Conservation (phyloP, 1,140 invertebrate species). For the Temnothorax longispinosus region DNA sequence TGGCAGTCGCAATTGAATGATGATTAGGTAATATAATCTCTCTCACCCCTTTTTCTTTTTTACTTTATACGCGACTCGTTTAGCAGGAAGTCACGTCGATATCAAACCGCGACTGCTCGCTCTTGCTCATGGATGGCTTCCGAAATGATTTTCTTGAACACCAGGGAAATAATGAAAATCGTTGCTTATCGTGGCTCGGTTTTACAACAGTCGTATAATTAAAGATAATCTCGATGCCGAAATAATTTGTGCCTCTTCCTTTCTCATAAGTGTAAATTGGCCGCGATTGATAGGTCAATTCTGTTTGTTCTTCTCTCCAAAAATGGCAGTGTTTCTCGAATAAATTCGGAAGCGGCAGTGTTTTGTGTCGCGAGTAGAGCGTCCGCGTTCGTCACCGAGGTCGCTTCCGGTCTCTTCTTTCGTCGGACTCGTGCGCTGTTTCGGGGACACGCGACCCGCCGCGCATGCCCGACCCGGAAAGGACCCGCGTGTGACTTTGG, state of each 20-base stretch:
- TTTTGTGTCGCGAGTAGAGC: neutral
- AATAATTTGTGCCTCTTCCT: neutral
- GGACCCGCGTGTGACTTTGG: slow-evolving; percentile 62
- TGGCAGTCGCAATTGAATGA: slow-evolving; percentile 36
- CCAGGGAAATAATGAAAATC: slow-evolving; percentile 5
- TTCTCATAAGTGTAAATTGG: neutral
- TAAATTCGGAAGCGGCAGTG: slow-evolving; percentile 57
- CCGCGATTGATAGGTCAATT: neutral
- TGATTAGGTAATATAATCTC: slow-evolving; percentile 47
- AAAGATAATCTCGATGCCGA: neutral
- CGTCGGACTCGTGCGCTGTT: slow-evolving; percentile 9
- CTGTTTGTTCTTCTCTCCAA: neutral
- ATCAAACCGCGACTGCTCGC: neutral
- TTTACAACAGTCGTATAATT: slow-evolving; percentile 1
- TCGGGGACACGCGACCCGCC: slow-evolving; percentile 28
- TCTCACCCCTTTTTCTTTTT: neutral
- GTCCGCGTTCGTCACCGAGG: slow-evolving; percentile 4
- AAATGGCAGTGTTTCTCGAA: slow-evolving; percentile 58
- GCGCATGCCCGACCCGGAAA: slow-evolving; percentile 46
- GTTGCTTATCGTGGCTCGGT: neutral
- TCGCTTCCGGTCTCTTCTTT: slow-evolving; percentile 53
- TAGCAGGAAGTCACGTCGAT: slow-evolving; percentile 26
- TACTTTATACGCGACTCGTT: neutral
- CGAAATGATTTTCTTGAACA: slow-evolving; percentile 2
- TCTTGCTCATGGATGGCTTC: neutral